Percentiles rank a stretch among this genome's conserved stretches.
These are phyloP conservation scores for Mormyrus hasselquistii DNA, from an alignment of 2,797 vertebrate species.

Conservation along the genomic window DNA sequence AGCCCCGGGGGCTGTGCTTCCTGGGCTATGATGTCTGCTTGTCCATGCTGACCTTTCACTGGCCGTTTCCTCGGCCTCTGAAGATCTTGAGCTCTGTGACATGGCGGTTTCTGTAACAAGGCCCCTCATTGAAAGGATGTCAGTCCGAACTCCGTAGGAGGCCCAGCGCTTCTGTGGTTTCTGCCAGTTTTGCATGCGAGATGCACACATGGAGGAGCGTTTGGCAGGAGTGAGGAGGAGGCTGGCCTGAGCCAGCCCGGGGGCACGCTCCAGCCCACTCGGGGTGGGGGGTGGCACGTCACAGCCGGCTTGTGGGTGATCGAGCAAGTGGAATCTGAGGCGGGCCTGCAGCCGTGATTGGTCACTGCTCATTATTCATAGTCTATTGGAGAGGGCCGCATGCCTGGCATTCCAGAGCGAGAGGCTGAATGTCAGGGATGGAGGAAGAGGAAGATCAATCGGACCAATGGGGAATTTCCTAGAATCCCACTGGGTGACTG, in stretches of 20 bases:
- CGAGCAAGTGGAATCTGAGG: not conserved
- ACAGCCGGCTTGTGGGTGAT: not conserved
- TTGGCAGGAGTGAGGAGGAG: not conserved
- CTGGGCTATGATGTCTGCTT: not conserved
- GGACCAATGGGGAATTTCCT: not conserved
- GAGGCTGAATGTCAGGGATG: not conserved
- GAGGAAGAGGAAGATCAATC: not conserved
- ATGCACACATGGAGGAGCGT: not conserved
- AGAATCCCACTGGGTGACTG: not conserved
- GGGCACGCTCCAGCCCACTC: not conserved
- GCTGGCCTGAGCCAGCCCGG: not conserved
- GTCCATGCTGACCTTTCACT: not conserved
- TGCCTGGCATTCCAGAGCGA: conserved; percentile 20
- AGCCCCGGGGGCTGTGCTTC: not conserved
- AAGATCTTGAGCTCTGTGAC: not conserved
- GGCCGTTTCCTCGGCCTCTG: not conserved
- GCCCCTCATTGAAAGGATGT: not conserved
- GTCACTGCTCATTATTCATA: not conserved
- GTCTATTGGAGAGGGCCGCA: not conserved
- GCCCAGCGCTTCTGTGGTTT: not conserved
- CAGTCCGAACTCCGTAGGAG: not conserved
- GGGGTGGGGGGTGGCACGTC: not conserved
- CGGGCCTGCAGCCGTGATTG: not conserved
- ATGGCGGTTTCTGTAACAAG: not conserved
- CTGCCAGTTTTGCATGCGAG: not conserved